phyloP scores from a whole-genome alignment of 2,888 invertebrate genomes.

The Ophioninae sp. region DNA sequence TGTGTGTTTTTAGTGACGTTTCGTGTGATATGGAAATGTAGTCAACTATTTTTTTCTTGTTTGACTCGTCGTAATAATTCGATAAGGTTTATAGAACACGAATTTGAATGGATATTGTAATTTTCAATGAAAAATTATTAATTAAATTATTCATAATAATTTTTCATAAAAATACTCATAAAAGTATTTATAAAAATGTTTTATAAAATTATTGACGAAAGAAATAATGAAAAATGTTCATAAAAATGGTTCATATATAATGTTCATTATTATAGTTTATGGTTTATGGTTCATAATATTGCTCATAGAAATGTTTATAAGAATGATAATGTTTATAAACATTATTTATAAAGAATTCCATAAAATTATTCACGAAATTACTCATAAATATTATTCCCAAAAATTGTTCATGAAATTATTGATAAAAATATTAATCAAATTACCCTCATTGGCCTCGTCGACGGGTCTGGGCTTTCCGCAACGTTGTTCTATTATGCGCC shows the following conservation, averaged over 20 bases:
- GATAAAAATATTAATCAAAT: constrained; percentile 14
- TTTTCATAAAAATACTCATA: no score
- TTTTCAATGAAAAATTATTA: neutral
- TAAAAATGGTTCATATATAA: no score
- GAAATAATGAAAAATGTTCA: no score
- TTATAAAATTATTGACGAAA: no score
- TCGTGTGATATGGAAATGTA: constrained; percentile 10
- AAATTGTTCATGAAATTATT: neutral
- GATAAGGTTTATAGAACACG: neutral
- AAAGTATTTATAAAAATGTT: no score
- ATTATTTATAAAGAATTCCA: neutral
- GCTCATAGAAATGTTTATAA: no score
- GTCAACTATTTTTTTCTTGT: neutral
- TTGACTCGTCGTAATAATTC: constrained; percentile 13
- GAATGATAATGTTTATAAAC: no score
- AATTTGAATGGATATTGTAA: neutral
- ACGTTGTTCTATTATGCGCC: constrained; percentile 97
- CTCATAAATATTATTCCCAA: no score
- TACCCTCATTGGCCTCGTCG: constrained; percentile 97
- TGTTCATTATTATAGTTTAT: no score
- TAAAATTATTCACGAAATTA: neutral
- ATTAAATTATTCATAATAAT: no score
- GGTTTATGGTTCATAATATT: no score
- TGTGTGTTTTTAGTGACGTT: constrained; percentile 56
- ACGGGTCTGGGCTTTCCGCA: constrained; percentile 95